phyloP scores from a whole-genome alignment of 92 coral and sea anemone species.

The Meandrina meandrites region DNA sequence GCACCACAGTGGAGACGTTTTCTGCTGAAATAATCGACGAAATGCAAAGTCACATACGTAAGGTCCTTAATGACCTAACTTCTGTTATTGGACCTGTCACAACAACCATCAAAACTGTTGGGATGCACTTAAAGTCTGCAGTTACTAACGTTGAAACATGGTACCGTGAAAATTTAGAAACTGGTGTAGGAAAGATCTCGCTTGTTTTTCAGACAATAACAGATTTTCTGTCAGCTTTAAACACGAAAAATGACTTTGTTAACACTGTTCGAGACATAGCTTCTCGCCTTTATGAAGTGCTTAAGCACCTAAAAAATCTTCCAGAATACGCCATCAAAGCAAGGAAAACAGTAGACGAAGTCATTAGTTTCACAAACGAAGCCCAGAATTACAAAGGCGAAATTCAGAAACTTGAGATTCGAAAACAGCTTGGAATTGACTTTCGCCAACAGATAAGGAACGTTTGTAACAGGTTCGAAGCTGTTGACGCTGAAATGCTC shows the following conservation, averaged over 20 bases:
- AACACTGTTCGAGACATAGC: constrained; percentile 69
- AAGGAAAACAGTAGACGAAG: constrained; percentile 82
- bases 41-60: constrained; percentile 73
- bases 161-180: constrained; percentile 74
- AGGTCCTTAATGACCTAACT: constrained; percentile 65
- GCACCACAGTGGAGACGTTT: constrained; percentile 69
- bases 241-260: constrained; percentile 76
- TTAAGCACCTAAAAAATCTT: constrained; percentile 59
- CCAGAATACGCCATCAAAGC: constrained; percentile 87
- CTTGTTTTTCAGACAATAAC: constrained; percentile 70
- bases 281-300: constrained; percentile 61
- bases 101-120: constrained; percentile 55
- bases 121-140: constrained; percentile 66
- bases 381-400: constrained; percentile 73
- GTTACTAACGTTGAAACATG: constrained; percentile 82
- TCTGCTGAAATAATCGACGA: constrained; percentile 79
- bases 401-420: constrained; percentile 75
- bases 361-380: constrained; percentile 72
- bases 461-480: constrained; percentile 73
- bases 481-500: constrained; percentile 60
- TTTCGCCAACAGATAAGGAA: constrained; percentile 69
- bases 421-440: constrained; percentile 66
- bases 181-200: constrained; percentile 78
- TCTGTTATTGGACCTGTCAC: constrained; percentile 77
- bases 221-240: constrained; percentile 79